These are phyloP conservation scores for Philhelius pedissequus DNA, from an alignment of 2,888 invertebrate genomes.

Conservation along the genomic window DNA sequence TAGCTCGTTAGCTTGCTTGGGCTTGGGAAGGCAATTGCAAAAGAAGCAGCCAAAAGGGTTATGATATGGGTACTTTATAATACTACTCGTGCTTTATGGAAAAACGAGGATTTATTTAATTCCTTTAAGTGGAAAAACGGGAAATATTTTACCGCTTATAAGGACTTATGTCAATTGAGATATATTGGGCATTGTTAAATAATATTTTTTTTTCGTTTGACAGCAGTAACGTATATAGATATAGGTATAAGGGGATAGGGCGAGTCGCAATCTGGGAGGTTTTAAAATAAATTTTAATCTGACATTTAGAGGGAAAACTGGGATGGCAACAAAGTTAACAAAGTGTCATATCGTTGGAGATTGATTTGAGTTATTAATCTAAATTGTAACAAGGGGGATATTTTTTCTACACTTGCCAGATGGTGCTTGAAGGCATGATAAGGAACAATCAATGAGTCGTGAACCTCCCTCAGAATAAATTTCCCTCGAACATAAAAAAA, in stretches of 20 bases:
- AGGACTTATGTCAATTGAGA: conserved; percentile 66
- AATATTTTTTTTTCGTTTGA: background rate
- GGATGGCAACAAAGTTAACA: background rate
- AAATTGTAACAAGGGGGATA: background rate
- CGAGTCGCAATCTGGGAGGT: background rate
- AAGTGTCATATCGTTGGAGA: background rate
- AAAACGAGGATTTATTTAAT: conserved; percentile 63
- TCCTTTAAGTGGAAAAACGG: conserved; percentile 61
- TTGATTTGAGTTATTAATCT: background rate
- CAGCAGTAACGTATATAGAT: conserved; percentile 17
- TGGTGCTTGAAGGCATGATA: background rate
- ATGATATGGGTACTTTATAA: conserved; percentile 6
- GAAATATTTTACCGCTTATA: conserved; percentile 64
- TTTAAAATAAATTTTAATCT: conserved; percentile 17
- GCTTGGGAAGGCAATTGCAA: conserved; percentile 34
- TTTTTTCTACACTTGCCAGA: background rate
- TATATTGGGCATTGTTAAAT: conserved; percentile 57
- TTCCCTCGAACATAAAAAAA: too few relatives aligned
- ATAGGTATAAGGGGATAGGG: background rate
- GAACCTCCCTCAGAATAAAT: too few relatives aligned
- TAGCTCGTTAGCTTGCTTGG: background rate
- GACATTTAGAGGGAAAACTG: background rate
- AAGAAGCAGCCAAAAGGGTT: conserved; percentile 46
- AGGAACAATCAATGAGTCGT: too few relatives aligned
- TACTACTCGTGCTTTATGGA: background rate